Base-by-base conservation (phyloP, 1,140 invertebrate genomes). In the Aphelinus atriplicis region DNA sequence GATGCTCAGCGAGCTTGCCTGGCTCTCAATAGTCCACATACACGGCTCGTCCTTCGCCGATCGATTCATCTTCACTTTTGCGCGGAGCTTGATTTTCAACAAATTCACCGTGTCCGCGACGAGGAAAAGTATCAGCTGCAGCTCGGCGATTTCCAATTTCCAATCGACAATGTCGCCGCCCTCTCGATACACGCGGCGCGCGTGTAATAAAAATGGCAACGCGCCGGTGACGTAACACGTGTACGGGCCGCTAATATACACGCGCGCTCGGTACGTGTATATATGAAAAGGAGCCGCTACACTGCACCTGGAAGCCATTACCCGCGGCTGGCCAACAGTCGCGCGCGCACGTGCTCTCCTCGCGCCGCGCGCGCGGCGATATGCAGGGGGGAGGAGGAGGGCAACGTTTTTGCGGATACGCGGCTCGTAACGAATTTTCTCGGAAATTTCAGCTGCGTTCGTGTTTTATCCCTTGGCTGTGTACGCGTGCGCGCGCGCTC, bases 301-400 rank as follows among this genome's bases (percentile, higher is more conserved):
- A 50, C n/a, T 76, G 76, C 81, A 82, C 81, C 82, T 83, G 81
- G 80, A 81, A 77, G 73, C 81, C 74, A 82, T 84, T 83, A 82
- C 77, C 78, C 78, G 26, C 26, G 80, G 77, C 78, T 76, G 78
- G 78, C 80, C 80, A 82, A 81, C 80, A 81, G 79, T 81, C 58
- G 6, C 10, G 58, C 58, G 47, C 42, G 50, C 65, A 55, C 72
- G 48, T 55, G 73, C 56, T 58, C 56, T 58, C 4, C 47, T 47
- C 26, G n/a, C 3, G 50, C 10, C 3, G 55, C 42, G 53, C 51
- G 6, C 3, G 3, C 55, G n/a, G 51, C n/a, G 42, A 10, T 67
- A 45, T 42, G 5, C 7, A 48, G 53, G 26, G 64, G 58, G 1
- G 3, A n/a, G n/a, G 26, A n/a, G 26, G 26, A 26, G 26, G 26